Conservation (phyloP, 1,140 invertebrate species). For the Meloidogyne exigua region DNA sequence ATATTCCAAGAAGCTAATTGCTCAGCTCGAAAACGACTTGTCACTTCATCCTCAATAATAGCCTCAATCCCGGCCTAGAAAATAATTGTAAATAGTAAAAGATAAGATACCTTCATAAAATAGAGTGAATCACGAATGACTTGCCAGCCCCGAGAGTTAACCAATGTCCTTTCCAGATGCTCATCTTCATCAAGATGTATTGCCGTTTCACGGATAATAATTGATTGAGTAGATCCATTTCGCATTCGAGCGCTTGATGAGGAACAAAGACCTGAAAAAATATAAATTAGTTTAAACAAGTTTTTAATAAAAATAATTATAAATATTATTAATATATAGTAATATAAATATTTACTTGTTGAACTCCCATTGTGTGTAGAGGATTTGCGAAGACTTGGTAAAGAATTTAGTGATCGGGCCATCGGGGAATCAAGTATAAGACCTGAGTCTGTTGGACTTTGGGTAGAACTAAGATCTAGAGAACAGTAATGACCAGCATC, state of each 20-base stretch:
- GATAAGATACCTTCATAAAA: slow-evolving; percentile 34
- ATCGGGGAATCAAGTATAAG: slow-evolving; percentile 23
- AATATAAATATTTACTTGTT: slow-evolving; percentile 15
- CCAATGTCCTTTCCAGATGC: slow-evolving; percentile 22
- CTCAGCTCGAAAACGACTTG: slow-evolving; percentile 60
- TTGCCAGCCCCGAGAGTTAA: slow-evolving; percentile 39
- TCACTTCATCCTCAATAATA: slow-evolving; percentile 64
- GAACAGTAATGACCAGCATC: slow-evolving; percentile 32
- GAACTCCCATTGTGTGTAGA: slow-evolving; percentile 21
- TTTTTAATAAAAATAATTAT: neutral
- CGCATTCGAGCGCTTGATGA: slow-evolving; percentile 26
- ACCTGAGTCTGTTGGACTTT: slow-evolving; percentile 32
- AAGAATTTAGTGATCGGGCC: slow-evolving; percentile 29
- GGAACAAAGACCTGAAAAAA: slow-evolving; percentile 37
- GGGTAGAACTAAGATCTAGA: slow-evolving; percentile 35
- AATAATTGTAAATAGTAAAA: neutral
- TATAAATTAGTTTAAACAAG: slow-evolving; percentile 7
- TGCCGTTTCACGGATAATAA: slow-evolving; percentile 33
- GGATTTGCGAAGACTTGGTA: slow-evolving; percentile 30
- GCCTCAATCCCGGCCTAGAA: slow-evolving; percentile 58
- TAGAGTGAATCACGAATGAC: slow-evolving; percentile 37
- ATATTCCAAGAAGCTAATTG: slow-evolving; percentile 62
- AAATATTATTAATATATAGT: neutral
- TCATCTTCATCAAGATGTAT: slow-evolving; percentile 42
- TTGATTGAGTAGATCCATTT: slow-evolving; percentile 41